Evolutionary conservation across 92 coral and sea anemone species (phyloP).

Genomic region (Blastomussa wellsi): DNA sequence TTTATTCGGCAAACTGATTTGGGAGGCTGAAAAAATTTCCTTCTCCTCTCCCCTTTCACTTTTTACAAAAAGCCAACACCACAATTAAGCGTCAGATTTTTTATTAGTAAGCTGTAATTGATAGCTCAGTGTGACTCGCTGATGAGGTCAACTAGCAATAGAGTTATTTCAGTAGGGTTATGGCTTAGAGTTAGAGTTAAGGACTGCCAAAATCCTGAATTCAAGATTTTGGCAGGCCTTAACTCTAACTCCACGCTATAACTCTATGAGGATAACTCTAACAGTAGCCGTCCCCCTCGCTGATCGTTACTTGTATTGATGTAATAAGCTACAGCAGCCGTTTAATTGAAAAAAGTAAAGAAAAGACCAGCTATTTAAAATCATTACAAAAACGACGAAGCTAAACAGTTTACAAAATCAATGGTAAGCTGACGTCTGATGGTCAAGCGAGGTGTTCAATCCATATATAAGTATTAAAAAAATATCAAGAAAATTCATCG

Average conservation of each 20-base stretch:
- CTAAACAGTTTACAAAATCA: not conserved
- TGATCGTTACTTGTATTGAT: too few relatives aligned
- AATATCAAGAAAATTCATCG: not conserved
- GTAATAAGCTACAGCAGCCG: too few relatives aligned
- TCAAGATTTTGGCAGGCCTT: too few relatives aligned
- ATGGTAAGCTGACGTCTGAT: not conserved
- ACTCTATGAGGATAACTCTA: too few relatives aligned
- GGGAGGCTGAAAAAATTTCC: not conserved
- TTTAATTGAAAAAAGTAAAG: too few relatives aligned
- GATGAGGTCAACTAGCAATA: not conserved
- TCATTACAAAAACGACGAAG: not conserved
- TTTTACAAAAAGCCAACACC: not conserved
- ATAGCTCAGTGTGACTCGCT: not conserved
- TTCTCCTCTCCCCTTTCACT: not conserved
- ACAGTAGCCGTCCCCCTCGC: too few relatives aligned
- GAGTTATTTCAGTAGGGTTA: too few relatives aligned
- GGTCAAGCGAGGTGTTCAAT: not conserved
- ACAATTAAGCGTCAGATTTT: not conserved
- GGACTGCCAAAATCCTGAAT: too few relatives aligned
- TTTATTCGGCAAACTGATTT: too few relatives aligned
- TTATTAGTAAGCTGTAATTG: not conserved
- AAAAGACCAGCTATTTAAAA: not conserved
- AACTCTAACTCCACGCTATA: too few relatives aligned
- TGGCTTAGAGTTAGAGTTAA: too few relatives aligned
- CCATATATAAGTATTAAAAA: not conserved